Base-by-base conservation (phyloP, 2,797 vertebrate species). In the Spinibarbus caldwelli region DNA sequence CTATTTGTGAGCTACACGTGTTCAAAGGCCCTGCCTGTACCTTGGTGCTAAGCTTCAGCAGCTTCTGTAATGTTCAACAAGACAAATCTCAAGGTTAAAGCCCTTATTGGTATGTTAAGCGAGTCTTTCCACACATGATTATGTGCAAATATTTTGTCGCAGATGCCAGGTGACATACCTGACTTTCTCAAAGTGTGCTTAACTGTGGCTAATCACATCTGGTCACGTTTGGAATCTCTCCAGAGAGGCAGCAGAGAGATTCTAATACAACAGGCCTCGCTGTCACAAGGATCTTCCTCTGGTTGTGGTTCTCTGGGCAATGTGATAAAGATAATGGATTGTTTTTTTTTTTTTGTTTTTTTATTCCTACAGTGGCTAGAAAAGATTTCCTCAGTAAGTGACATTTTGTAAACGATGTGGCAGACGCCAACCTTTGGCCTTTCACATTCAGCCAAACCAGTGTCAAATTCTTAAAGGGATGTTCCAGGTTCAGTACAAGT, bases 61-160 rank as follows among this genome's bases (percentile, higher is more conserved):
- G 49, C 73, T 62, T 82, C 72, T 36, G 54, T 36, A 75, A 43
- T 34, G 43, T 80, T 80, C 64, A 67, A 21, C 26, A 62, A 80
- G 54, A 31, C 7, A 73, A 23, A 64, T 29, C 34, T 45, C 52
- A 73, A 78, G 49, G 54, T 72, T 62, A 41, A 52, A 76, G 26
- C 59, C 36, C 43, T 66, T 54, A 36, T 34, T 34, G 83, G n/a
- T 67, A 31, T 64, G 70, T 72, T 36, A 21, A 73, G 64, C 19
- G 21, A 38, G 38, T 49, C 79, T 70, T 43, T 59, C 23, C 43
- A 67, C 43, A 19, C 11, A 62, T 76, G 64, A 73, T 78, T 72
- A 54, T 76, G 54, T 36, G 79, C 70, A 86, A 82, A 89, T 73
- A 54, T 85, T 80, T 68, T n/a, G 38, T 45, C 21, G 15, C 38